A percentile compares a stretch with the other conserved stretches of the same genome.
Conservation (phyloP, 1,140 invertebrate species). For the Apis florea region DNA sequence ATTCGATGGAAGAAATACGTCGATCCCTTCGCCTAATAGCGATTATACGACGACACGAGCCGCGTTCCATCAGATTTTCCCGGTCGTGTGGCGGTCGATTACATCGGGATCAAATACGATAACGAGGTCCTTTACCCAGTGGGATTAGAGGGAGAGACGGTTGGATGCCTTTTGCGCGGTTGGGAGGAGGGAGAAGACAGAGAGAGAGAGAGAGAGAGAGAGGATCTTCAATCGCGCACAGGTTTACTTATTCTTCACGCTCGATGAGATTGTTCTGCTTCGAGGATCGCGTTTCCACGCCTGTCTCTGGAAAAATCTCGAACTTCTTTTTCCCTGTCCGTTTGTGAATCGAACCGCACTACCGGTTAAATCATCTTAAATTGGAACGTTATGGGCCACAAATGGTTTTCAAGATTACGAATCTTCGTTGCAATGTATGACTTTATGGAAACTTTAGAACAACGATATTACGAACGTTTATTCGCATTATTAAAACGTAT, state of each 20-base stretch:
- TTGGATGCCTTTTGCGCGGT: conserved; percentile 36
- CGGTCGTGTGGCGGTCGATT: not conserved
- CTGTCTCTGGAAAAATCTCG: not conserved
- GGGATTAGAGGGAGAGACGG: conserved; percentile 49
- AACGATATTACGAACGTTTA: too few species aligned
- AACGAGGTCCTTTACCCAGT: conserved; percentile 53
- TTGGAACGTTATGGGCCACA: too few species aligned
- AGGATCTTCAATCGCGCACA: conserved; percentile 15
- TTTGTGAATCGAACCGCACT: not conserved
- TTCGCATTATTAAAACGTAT: too few species aligned
- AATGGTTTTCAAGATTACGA: too few species aligned
- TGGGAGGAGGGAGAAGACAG: not conserved
- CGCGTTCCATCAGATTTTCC: conserved; percentile 2
- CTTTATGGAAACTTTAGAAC: not conserved
- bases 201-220: conserved; percentile 11
- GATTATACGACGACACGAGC: conserved; percentile 5
- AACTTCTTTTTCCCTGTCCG: not conserved
- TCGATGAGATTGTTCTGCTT: conserved; percentile 42
- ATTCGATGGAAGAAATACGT: not conserved
- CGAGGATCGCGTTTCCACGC: conserved; percentile 30
- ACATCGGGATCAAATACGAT: conserved; percentile 48
- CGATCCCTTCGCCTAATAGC: not conserved
- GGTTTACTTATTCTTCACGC: conserved; percentile 57
- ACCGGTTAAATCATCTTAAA: too few species aligned
- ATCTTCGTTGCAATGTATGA: too few species aligned